Percentiles rank a stretch among this genome's conserved stretches.
These are phyloP conservation scores for Theristus sp. DNA, from an alignment of 2,888 invertebrate genomes.

Conservation along the genomic window DNA sequence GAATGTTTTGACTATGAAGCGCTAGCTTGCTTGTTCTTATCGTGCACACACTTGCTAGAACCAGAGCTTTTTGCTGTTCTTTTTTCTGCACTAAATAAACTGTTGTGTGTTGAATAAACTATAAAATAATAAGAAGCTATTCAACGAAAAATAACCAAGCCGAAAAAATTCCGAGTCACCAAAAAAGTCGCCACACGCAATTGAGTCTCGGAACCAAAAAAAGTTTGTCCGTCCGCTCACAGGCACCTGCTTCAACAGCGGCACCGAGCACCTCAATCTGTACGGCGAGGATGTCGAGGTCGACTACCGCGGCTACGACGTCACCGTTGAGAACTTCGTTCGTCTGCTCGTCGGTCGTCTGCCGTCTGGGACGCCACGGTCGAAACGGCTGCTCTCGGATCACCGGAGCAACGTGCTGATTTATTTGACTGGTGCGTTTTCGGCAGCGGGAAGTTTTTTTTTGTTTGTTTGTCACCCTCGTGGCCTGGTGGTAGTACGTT, in stretches of 20 bases:
- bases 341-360: conserved; percentile 79
- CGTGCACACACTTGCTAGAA: too few relatives aligned
- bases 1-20: too few relatives aligned
- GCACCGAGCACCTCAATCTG: conserved; percentile 89
- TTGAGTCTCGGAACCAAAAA: too few relatives aligned
- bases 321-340: conserved; percentile 95
- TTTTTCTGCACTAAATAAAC: too few relatives aligned
- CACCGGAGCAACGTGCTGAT: conserved; percentile 89
- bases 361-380: conserved; percentile 75
- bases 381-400: conserved; percentile 81
- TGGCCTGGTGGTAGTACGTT: too few relatives aligned
- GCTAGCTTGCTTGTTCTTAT: too few relatives aligned
- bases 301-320: conserved; percentile 40
- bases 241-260: conserved; percentile 93
- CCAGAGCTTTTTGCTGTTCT: too few relatives aligned
- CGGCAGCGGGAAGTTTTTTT: too few relatives aligned
- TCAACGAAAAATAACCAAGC: not conserved
- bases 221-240: too few relatives aligned
- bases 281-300: conserved; percentile 97
- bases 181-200: not conserved
- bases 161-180: not conserved
- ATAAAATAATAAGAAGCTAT: too few relatives aligned
- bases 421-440: conserved; percentile 54
- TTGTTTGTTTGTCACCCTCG: too few relatives aligned
- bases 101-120: too few relatives aligned